A percentile compares a stretch with the other conserved stretches of the same genome.
These are phyloP conservation scores for Hylaea fasciaria DNA, from an alignment of 2,888 invertebrate species.

Conservation along the genomic window DNA sequence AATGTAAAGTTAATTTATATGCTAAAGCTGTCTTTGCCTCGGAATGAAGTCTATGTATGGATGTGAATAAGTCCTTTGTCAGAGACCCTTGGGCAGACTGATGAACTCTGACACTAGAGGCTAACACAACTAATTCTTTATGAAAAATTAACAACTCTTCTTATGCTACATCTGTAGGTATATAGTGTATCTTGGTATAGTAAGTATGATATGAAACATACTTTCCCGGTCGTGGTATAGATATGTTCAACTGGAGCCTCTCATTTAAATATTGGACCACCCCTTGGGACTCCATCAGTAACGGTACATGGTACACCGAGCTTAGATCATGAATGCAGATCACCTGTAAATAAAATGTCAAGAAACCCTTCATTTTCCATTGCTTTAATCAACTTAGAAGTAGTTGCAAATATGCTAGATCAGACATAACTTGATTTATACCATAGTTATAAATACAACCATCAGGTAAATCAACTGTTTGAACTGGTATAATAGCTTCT, in stretches of 20 bases:
- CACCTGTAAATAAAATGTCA: constrained; percentile 83
- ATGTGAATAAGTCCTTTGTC: background rate
- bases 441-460: too few species aligned
- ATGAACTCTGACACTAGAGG: too few species aligned
- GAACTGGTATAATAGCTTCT: too few species aligned
- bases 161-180: background rate
- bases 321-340: constrained; percentile 97
- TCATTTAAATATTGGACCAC: constrained; percentile 93
- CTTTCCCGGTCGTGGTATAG: constrained; percentile 88
- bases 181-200: too few species aligned
- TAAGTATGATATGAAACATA: constrained; percentile 52
- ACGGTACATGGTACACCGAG: constrained; percentile 98
- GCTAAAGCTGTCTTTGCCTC: too few species aligned
- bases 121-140: too few species aligned
- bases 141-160: background rate
- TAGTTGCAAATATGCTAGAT: background rate
- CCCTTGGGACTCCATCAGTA: constrained; percentile 96
- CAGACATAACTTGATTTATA: background rate
- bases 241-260: constrained; percentile 89
- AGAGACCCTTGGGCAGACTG: too few species aligned
- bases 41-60: background rate
- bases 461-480: too few species aligned
- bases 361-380: constrained; percentile 12
- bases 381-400: constrained; percentile 5
- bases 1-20: constrained; percentile 3